These are phyloP conservation scores for Epizoanthus illoricatus DNA, from an alignment of 92 coral and sea anemone species.

Conservation along the genomic window DNA sequence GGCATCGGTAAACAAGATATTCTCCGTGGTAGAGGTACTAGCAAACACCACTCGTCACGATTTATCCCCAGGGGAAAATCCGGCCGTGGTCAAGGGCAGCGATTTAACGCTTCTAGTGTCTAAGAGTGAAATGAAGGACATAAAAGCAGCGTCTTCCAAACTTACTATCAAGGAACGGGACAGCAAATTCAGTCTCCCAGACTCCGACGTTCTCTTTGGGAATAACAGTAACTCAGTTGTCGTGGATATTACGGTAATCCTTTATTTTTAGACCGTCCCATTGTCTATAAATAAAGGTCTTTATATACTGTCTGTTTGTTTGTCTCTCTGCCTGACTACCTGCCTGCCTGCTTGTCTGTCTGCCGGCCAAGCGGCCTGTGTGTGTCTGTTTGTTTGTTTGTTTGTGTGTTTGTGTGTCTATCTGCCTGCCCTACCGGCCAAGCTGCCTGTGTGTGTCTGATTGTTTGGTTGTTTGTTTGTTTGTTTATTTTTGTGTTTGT, in stretches of 20 bases:
- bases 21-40: conserved; percentile 1
- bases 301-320: no score
- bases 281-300: not conserved
- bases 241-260: conserved; percentile 2
- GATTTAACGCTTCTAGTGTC: not conserved
- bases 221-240: not conserved
- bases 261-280: not conserved
- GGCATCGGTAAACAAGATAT: not conserved
- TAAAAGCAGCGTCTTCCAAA: not conserved
- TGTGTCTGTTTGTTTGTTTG: no score
- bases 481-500: no score
- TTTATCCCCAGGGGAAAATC: conserved; percentile 3
- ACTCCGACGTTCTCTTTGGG: conserved; percentile 3
- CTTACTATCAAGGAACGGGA: not conserved
- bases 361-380: no score
- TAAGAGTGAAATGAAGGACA: not conserved
- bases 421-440: no score
- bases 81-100: not conserved
- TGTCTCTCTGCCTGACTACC: no score
- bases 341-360: no score
- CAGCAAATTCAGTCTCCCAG: conserved; percentile 7
- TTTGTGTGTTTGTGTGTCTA: no score
- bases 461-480: no score
- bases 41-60: not conserved
- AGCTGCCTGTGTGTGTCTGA: no score